phyloP scores from a whole-genome alignment of 2,113 vertebrate genomes.

The Climacteris rufus region DNA sequence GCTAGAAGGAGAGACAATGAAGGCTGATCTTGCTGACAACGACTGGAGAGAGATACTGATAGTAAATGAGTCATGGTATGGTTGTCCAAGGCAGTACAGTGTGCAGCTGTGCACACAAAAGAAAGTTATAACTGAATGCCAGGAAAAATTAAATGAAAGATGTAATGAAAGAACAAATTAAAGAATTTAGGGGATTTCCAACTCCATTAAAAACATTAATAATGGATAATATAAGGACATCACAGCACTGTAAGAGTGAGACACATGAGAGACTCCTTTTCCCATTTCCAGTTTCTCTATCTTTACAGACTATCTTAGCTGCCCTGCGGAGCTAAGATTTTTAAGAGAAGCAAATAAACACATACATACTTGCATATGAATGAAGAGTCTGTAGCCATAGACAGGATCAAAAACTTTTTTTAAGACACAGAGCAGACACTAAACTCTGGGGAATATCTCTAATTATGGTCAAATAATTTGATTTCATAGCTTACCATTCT shows the following conservation, averaged over 20 bases:
- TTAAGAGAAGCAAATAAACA: conserved; percentile 17
- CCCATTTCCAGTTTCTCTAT: background rate
- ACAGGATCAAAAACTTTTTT: background rate
- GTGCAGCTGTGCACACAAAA: background rate
- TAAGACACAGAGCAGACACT: background rate
- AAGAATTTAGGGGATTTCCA: background rate
- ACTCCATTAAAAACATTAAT: background rate
- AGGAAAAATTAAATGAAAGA: background rate
- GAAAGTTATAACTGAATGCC: background rate
- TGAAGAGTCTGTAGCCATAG: background rate
- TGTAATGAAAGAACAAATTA: background rate
- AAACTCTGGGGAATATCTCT: background rate
- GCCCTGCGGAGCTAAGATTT: background rate
- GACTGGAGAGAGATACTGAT: background rate
- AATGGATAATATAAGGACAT: background rate
- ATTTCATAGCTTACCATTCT: background rate
- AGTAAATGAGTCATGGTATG: background rate
- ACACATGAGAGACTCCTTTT: background rate
- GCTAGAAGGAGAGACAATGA: background rate
- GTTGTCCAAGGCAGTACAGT: background rate
- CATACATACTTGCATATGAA: background rate
- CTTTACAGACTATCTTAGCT: background rate
- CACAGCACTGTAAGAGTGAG: background rate
- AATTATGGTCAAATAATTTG: background rate
- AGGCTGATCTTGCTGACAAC: background rate